Base-by-base conservation (phyloP, 2,888 invertebrate genomes). In the Anticlea derivata region DNA sequence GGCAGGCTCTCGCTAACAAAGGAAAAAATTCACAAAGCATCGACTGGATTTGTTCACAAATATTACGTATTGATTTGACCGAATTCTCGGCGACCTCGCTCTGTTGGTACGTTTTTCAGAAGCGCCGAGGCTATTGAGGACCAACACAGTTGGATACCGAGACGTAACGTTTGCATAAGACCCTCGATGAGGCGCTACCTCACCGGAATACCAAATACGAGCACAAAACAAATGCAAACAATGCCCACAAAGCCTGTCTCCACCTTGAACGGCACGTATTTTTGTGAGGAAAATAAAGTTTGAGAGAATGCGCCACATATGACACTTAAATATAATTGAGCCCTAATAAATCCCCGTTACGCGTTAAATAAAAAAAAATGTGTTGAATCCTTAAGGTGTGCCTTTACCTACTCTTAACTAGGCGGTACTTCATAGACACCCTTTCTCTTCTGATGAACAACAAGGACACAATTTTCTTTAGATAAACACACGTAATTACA, bases 81-180 rank as follows among this genome's bases (percentile, higher is more conserved):
- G 40, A 60, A 46, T 64, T 61, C 50, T 13, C 51, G 30, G 27
- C 33, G 60, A 47, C 71, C 69, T 69, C 61, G 63, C 17, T 10
- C 27, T 34, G 37, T 50, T 56, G 55, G 51, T 50, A 30, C 43
- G 50, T 65, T 70, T 63, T 74, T 70, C 63, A 61, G 58, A 66
- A 64, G 50, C 55, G 63, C 55, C 65, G 70, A 75, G 76, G 75
- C 58, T 75, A 60, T 50, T 47, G 39, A 53, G 44, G 39, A 39
- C 44, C 40, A 41, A 43, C 20, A 55, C 60, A 57, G 51, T 64
- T 55, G 40, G 41, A 38, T 51, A 40, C 45, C 10, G 44, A 34
- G 38, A 68, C 68, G 71, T 79, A 80, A 82, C 70, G 73, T 71
- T 84, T 84, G 78, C 84, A 78, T 80, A 85, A 84, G 70, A 70